A percentile compares a stretch with the other conserved stretches of the same genome.
Evolutionary conservation across 2,797 vertebrate genomes (phyloP).

Genomic region (Danio albolineatus): DNA sequence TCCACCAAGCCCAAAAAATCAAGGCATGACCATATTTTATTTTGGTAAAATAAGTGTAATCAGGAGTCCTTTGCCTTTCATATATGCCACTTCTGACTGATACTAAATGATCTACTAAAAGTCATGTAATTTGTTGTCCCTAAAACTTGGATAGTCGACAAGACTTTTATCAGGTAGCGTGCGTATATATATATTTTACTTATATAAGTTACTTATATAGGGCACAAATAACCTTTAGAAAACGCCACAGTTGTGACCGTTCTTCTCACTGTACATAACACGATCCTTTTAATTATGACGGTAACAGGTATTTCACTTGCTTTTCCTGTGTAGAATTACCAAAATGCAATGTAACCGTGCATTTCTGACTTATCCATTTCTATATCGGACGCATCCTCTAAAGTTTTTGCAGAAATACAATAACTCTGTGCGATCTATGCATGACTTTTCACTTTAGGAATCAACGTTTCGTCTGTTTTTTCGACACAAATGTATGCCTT

Average conservation of each 20-base stretch:
- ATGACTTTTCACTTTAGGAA: slow-evolving; percentile 67
- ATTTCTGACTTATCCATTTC: slow-evolving; percentile 50
- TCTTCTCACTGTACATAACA: slow-evolving; percentile 30
- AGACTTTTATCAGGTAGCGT: too few relatives aligned
- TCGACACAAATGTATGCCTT: slow-evolving; percentile 63
- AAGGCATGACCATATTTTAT: too few relatives aligned
- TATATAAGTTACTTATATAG: slow-evolving; percentile 19
- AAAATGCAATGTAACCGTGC: slow-evolving; percentile 53
- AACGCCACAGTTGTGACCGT: slow-evolving; percentile 30
- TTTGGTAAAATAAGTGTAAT: too few relatives aligned
- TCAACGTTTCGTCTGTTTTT: slow-evolving; percentile 51
- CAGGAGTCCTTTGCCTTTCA: too few relatives aligned
- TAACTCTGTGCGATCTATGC: slow-evolving; percentile 78
- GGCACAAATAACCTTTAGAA: slow-evolving; percentile 23
- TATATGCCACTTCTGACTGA: too few relatives aligned
- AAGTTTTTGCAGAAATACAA: slow-evolving; percentile 59
- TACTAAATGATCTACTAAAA: too few relatives aligned
- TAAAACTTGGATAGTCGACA: too few relatives aligned
- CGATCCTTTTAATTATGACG: slow-evolving; percentile 34
- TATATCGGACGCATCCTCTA: slow-evolving; percentile 38
- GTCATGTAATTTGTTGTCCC: too few relatives aligned
- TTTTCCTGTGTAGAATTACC: slow-evolving; percentile 41
- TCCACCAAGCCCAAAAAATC: too few relatives aligned
- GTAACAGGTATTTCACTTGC: slow-evolving; percentile 40
- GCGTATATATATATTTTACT: too few relatives aligned